Evolutionary conservation across 2,797 vertebrate genomes (phyloP).

Genomic region (Tolypeutes matacus): DNA sequence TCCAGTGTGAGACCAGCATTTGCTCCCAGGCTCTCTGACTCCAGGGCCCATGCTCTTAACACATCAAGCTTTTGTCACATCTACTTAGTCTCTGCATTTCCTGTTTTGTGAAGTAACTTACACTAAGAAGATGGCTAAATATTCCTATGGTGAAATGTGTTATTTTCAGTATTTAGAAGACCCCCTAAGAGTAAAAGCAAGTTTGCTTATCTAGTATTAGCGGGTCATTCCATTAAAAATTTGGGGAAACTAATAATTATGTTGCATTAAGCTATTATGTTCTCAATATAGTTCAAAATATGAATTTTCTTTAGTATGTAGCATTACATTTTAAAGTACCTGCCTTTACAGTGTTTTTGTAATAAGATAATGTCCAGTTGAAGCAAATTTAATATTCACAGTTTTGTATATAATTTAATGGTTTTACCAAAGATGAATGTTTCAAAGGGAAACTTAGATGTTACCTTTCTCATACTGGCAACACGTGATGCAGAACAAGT

Average conservation of each 20-base stretch:
- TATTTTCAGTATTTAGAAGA: constrained; percentile 49
- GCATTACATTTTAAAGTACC: constrained; percentile 13
- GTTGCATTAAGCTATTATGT: neutral
- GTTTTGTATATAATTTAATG: neutral
- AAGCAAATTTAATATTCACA: constrained; percentile 16
- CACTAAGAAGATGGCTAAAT: neutral
- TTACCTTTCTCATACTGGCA: constrained; percentile 11
- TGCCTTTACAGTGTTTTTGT: constrained; percentile 2
- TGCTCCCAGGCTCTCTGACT: neutral
- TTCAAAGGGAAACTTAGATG: constrained; percentile 39
- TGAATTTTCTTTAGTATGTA: constrained; percentile 28
- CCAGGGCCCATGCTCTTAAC: neutral
- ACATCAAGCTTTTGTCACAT: neutral
- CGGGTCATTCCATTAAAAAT: neutral
- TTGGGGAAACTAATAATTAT: neutral
- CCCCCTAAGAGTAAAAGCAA: constrained; percentile 35
- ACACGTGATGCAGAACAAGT: neutral
- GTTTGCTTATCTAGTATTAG: neutral
- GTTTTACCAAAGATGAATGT: constrained; percentile 31
- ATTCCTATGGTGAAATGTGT: neutral
- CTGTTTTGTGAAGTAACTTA: neutral
- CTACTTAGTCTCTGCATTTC: constrained; percentile 20
- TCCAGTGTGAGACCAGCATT: neutral
- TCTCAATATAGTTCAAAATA: neutral
- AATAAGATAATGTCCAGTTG: neutral